Evolutionary conservation across 2,113 vertebrate species (phyloP).

Genomic region (Accipiter virgatus): DNA sequence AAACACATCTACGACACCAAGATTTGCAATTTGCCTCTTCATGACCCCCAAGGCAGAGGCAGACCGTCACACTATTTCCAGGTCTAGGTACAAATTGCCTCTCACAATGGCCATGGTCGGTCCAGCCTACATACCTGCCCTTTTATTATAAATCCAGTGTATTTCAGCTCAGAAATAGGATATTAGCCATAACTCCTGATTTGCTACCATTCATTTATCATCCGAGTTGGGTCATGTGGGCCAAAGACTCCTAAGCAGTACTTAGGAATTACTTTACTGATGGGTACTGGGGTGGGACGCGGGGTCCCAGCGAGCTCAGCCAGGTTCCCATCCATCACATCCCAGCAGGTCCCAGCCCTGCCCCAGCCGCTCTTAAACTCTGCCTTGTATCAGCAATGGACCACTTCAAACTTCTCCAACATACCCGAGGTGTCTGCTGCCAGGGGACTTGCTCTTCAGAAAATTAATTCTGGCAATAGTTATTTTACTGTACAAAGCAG

Average conservation of each 20-base stretch:
- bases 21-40: not conserved
- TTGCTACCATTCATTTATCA: not conserved
- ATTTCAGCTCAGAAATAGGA: not conserved
- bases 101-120: accelerated
- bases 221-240: not conserved
- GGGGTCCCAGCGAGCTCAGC: not conserved
- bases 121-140: not conserved
- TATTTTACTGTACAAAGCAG: not conserved
- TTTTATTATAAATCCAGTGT: not conserved
- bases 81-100: not conserved
- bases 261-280: not conserved
- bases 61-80: not conserved
- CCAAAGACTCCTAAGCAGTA: not conserved
- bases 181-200: not conserved
- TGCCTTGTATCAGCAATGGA: not conserved
- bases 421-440: not conserved
- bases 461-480: not conserved
- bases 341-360: not conserved
- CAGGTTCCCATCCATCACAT: not conserved
- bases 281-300: not conserved
- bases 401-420: not conserved
- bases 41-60: not conserved
- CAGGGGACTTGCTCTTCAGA: not conserved
- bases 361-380: not conserved
- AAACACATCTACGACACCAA: not conserved